Conservation (phyloP, 2,113 vertebrate genomes). For the Prinia subflava region DNA sequence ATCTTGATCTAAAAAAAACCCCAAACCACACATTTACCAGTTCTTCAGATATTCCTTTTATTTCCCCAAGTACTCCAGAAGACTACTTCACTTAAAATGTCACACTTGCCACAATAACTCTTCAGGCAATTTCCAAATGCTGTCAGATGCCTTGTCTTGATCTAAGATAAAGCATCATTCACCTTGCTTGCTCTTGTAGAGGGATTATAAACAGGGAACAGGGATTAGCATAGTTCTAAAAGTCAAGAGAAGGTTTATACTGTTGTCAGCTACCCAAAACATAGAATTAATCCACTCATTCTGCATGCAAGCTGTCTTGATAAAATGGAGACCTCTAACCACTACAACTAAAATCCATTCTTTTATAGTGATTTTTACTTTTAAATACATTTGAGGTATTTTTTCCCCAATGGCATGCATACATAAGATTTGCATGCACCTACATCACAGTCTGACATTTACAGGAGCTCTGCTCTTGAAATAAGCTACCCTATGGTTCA, state of each 20-base stretch:
- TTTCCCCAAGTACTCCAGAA: background rate
- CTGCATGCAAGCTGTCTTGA: background rate
- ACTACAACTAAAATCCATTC: background rate
- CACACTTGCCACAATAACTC: background rate
- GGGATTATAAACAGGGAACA: constrained; percentile 65
- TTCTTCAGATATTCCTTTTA: background rate
- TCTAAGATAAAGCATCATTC: constrained; percentile 52
- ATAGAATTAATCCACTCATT: constrained; percentile 59
- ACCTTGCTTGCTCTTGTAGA: constrained; percentile 69
- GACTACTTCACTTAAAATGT: background rate
- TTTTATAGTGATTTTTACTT: background rate
- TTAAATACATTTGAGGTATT: background rate
- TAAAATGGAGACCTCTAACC: background rate
- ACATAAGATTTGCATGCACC: background rate
- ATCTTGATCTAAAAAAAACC: background rate
- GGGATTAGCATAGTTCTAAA: constrained; percentile 73
- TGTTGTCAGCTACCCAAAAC: constrained; percentile 52
- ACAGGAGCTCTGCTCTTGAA: background rate
- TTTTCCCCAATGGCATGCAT: background rate
- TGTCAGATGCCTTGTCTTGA: constrained; percentile 23
- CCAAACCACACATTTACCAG: background rate
- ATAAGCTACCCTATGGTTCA: background rate
- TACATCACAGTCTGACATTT: background rate
- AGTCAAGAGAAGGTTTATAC: constrained; percentile 60
- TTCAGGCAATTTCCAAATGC: background rate